A percentile compares a stretch with the other conserved stretches of the same genome.
Evolutionary conservation across 2,113 vertebrate species (phyloP).

Genomic region (Trogon surrucura): DNA sequence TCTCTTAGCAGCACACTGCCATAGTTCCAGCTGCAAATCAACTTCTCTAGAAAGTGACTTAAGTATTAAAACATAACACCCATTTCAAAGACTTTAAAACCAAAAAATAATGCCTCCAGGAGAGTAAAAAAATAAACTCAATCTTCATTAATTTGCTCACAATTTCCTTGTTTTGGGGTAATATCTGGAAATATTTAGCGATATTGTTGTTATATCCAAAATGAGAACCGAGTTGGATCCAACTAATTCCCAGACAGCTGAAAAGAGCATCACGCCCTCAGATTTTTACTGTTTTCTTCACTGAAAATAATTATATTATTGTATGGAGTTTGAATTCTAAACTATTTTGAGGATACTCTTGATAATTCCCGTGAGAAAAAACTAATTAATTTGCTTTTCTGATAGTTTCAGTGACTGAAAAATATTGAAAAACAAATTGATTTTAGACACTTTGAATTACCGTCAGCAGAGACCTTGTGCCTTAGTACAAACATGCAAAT

Average conservation of each 20-base stretch:
- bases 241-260: not conserved
- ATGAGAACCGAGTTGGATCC: not conserved
- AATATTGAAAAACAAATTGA: not conserved
- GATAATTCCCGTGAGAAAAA: not conserved
- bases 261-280: not conserved
- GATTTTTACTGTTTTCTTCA: not conserved
- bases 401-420: not conserved
- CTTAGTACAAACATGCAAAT: not conserved
- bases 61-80: not conserved
- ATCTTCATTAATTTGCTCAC: not conserved
- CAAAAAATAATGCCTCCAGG: not conserved
- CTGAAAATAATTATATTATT: not conserved
- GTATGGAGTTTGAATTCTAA: not conserved
- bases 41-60: not conserved
- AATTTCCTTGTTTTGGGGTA: not conserved
- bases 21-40: not conserved
- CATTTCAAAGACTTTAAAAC: constrained; percentile 14
- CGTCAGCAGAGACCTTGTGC: not conserved
- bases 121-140: not conserved
- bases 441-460: constrained; percentile 10
- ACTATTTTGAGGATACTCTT: not conserved
- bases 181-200: not conserved
- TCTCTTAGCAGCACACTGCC: not conserved
- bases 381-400: not conserved
- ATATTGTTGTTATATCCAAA: not conserved